Evolutionary conservation across 64 coral and sea anemone genomes (phyloP).

Genomic region (Porites australiensis): DNA sequence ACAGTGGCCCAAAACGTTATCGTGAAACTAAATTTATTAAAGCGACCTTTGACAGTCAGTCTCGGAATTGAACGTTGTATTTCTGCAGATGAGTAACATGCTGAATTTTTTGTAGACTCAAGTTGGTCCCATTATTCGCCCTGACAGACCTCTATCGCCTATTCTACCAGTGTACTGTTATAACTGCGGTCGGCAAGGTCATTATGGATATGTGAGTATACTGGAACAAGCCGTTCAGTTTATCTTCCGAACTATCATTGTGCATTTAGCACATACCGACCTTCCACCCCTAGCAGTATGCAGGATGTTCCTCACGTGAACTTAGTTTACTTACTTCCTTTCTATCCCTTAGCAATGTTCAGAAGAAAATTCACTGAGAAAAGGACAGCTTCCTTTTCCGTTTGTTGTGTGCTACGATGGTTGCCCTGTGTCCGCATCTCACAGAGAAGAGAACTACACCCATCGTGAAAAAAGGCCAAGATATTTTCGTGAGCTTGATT

Average conservation of each 20-base stretch:
- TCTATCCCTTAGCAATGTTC: conserved; percentile 49
- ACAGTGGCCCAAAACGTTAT: too few relatives aligned
- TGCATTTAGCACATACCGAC: too few relatives aligned
- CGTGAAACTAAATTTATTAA: too few relatives aligned
- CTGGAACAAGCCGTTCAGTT: too few relatives aligned
- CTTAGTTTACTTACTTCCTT: background rate
- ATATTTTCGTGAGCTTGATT: too few relatives aligned
- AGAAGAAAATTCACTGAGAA: background rate
- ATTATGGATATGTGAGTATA: conserved; percentile 78
- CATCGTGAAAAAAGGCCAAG: background rate
- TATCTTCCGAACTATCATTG: too few relatives aligned
- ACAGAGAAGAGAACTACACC: background rate
- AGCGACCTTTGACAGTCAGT: background rate
- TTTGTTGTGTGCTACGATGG: conserved; percentile 73
- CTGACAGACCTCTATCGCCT: conserved; percentile 18
- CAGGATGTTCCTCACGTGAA: too few relatives aligned
- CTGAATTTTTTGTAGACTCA: conserved; percentile 10
- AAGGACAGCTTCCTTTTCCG: conserved; percentile 3
- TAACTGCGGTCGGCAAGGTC: conserved; percentile 68
- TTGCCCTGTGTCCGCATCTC: background rate
- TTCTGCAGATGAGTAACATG: background rate
- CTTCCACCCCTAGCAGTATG: too few relatives aligned
- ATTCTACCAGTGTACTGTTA: conserved; percentile 59
- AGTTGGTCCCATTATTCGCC: background rate
- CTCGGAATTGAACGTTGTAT: background rate